phyloP scores from a whole-genome alignment of 1,140 invertebrate species.

The Thereuonema tuberculata region DNA sequence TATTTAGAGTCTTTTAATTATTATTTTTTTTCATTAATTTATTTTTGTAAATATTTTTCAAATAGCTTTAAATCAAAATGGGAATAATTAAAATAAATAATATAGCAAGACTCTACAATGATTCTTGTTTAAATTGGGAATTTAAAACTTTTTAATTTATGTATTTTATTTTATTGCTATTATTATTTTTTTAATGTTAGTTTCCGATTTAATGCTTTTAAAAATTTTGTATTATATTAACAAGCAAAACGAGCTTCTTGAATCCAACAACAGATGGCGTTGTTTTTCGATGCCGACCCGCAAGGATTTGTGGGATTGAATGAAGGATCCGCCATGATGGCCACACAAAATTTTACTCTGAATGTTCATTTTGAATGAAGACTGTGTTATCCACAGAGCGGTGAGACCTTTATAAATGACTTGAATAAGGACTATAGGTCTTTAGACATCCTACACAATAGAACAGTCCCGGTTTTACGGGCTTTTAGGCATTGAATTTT shows the following conservation, averaged over 20 bases:
- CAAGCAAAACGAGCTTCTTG: neutral
- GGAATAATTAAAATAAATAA: no score
- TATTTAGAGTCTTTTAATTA: no score
- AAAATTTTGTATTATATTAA: no score
- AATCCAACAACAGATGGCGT: constrained; percentile 1
- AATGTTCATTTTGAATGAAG: constrained; percentile 5
- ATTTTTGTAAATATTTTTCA: no score
- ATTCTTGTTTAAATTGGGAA: no score
- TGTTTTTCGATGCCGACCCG: neutral
- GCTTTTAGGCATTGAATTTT: neutral
- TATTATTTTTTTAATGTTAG: no score
- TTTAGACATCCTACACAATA: neutral
- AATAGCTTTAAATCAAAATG: no score
- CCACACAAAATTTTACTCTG: constrained; percentile 3
- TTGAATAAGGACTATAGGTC: neutral
- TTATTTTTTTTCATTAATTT: no score
- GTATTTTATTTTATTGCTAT: no score
- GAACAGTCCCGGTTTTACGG: neutral
- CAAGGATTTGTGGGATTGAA: constrained; percentile 5
- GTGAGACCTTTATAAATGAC: constrained; percentile 12
- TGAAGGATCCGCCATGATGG: constrained; percentile 11
- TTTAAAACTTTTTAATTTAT: no score
- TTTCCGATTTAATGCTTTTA: no score
- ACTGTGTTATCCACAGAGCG: neutral
- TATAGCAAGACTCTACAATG: no score